phyloP scores from a whole-genome alignment of 2,888 invertebrate species.

The Timema cristinae region DNA sequence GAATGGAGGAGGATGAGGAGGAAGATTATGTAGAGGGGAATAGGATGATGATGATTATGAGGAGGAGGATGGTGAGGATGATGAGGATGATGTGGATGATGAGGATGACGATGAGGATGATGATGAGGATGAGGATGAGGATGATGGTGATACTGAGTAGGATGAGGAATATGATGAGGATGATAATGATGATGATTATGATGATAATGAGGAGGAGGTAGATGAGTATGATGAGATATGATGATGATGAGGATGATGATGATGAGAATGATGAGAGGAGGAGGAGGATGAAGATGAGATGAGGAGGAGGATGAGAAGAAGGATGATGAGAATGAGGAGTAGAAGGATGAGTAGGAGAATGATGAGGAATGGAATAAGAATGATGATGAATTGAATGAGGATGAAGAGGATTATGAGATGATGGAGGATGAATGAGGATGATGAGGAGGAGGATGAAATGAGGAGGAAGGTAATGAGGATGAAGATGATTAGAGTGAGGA shows the following conservation, averaged over 20 bases:
- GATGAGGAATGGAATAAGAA: slow-evolving; percentile 10
- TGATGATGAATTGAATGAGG: background rate
- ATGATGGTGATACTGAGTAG: no score
- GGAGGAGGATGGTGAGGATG: no score
- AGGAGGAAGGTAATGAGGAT: no score
- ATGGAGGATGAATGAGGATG: background rate
- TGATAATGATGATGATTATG: no score
- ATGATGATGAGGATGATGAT: slow-evolving; percentile 17
- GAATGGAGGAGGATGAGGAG: background rate
- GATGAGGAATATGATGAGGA: no score
- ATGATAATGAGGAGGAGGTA: background rate
- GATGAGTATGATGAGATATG: background rate
- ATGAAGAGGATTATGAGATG: background rate
- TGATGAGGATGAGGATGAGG: no score
- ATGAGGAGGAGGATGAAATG: background rate
- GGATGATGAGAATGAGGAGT: slow-evolving; percentile 12
- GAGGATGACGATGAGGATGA: no score
- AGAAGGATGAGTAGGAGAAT: slow-evolving; percentile 5
- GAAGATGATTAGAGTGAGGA: slow-evolving; percentile 13
- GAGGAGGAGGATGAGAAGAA: background rate
- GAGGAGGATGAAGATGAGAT: background rate
- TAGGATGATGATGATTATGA: slow-evolving; percentile 15
- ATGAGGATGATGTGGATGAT: no score
- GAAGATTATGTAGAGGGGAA: background rate
- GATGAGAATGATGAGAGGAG: slow-evolving; percentile 4